phyloP scores from a whole-genome alignment of 2,797 vertebrate species.

The Malurus splendens region DNA sequence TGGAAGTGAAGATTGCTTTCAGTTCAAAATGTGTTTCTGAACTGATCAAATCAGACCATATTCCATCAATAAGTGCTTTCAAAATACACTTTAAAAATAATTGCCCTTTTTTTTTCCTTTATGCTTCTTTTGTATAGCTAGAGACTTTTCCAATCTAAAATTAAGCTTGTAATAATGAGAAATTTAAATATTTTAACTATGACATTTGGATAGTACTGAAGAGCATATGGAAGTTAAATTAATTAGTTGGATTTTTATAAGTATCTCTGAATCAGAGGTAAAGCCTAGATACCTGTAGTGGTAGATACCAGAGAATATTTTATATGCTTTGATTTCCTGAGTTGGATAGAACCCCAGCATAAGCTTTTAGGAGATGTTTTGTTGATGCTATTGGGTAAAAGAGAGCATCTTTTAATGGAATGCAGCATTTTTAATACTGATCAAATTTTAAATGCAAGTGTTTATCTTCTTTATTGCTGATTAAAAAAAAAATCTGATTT shows the following conservation, averaged over 20 bases:
- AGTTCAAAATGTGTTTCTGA: not conserved
- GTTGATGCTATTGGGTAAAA: not conserved
- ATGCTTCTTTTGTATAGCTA: not conserved
- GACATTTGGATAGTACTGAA: not conserved
- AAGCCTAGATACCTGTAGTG: not conserved
- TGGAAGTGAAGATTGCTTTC: not conserved
- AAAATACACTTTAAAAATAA: not conserved
- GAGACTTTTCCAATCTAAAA: not conserved
- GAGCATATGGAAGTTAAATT: not conserved
- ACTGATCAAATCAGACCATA: not conserved
- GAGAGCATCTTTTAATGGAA: not conserved
- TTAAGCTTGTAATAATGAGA: not conserved
- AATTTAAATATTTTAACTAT: not conserved
- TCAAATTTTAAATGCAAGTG: not conserved
- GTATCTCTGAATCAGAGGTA: not conserved
- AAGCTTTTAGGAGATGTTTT: not conserved
- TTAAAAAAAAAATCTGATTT: not conserved
- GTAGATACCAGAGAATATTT: not conserved
- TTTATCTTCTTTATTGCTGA: not conserved
- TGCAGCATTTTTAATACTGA: not conserved
- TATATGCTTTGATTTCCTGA: not conserved
- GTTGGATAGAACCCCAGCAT: not conserved
- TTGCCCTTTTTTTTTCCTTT: not conserved
- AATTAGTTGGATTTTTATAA: not conserved
- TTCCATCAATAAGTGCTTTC: not conserved